Percentiles rank a stretch among this genome's conserved stretches.
Evolutionary conservation across 1,140 invertebrate species (phyloP).

Genomic region (Oreohelix idahoensis): DNA sequence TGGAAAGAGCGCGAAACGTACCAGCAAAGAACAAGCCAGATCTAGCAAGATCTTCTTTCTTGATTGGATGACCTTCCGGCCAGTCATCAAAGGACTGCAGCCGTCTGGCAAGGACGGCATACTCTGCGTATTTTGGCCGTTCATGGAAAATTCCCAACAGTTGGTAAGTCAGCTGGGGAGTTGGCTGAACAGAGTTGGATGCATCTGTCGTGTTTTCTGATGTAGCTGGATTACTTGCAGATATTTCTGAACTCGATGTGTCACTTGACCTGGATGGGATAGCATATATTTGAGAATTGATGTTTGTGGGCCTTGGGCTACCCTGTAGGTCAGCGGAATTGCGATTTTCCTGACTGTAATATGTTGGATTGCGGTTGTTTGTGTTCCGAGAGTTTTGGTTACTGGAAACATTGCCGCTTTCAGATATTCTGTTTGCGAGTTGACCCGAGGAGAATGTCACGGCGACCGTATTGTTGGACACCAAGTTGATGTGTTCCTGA

Average conservation of each 20-base stretch:
- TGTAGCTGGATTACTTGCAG: neutral
- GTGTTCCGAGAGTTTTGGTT: neutral
- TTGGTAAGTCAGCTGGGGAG: neutral
- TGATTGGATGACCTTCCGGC: neutral
- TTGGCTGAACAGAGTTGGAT: neutral
- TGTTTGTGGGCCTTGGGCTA: neutral
- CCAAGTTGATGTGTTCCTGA: neutral
- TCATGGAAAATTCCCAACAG: conserved; percentile 6
- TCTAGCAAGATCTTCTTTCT: conserved; percentile 31
- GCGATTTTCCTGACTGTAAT: neutral
- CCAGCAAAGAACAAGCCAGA: conserved; percentile 46
- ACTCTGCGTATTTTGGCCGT: neutral
- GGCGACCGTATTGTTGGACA: neutral
- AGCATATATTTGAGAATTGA: neutral
- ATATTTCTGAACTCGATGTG: neutral
- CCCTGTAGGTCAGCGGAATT: neutral
- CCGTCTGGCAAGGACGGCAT: neutral
- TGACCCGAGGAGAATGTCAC: neutral
- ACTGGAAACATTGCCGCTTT: neutral
- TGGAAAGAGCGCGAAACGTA: neutral
- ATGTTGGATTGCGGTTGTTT: neutral
- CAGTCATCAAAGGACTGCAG: neutral
- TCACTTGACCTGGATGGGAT: neutral
- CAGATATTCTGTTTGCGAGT: neutral
- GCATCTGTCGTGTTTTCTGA: neutral